A percentile compares a stretch with the other conserved stretches of the same genome.
Conservation (phyloP, 2,888 invertebrate genomes). For the Schizaphis graminum region DNA sequence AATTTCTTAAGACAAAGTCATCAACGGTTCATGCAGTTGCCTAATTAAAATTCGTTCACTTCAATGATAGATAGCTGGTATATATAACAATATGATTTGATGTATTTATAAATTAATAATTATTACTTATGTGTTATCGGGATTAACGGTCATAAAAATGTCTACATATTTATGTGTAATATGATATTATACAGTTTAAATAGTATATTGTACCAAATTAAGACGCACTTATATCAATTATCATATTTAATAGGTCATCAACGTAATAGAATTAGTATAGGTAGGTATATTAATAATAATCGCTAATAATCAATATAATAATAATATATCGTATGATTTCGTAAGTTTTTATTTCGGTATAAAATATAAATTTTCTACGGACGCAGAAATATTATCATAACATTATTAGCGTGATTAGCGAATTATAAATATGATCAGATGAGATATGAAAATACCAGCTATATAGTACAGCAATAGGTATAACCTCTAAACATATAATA, state of each 20-base stretch:
- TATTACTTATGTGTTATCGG: not conserved
- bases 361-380: not conserved
- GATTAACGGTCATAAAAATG: not conserved
- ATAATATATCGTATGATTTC: not conserved
- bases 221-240: not conserved
- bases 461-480: not conserved
- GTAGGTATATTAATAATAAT: not conserved
- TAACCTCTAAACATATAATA: slow-evolving; percentile 6
- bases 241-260: not conserved
- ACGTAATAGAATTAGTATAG: not conserved
- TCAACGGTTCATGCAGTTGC: not conserved
- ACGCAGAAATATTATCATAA: not conserved
- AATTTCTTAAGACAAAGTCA: not conserved
- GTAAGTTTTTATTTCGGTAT: not conserved
- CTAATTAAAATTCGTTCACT: not conserved
- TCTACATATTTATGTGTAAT: not conserved
- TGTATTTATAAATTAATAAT: not conserved
- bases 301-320: not conserved
- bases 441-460: not conserved
- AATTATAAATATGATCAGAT: not conserved
- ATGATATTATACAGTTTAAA: not conserved
- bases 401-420: not conserved
- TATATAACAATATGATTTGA: not conserved
- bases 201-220: not conserved
- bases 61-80: not conserved